phyloP scores from a whole-genome alignment of 2,797 vertebrate species.

The Molossus molossus region DNA sequence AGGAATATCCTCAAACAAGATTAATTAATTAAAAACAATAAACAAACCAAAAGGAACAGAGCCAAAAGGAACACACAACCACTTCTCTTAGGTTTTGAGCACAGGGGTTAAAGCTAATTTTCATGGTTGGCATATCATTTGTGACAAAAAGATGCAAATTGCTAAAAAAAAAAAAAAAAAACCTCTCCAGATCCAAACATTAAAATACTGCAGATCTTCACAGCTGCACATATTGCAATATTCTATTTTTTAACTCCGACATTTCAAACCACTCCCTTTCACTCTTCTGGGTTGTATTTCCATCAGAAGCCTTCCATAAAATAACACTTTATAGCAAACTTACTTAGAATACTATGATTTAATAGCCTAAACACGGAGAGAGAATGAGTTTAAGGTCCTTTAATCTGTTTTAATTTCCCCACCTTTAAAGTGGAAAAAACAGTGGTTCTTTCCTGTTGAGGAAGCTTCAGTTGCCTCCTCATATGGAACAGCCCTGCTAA shows the following conservation, averaged over 20 bases:
- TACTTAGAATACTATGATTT: slow-evolving; percentile 32
- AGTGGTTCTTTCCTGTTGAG: neutral
- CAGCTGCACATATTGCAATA: slow-evolving; percentile 72
- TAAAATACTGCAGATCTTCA: slow-evolving; percentile 48
- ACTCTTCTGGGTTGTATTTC: slow-evolving; percentile 65
- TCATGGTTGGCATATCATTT: neutral
- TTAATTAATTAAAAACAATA: too few species aligned
- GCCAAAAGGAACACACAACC: neutral
- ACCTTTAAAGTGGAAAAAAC: neutral
- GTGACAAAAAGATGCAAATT: slow-evolving; percentile 56
- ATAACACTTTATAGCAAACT: slow-evolving; percentile 66
- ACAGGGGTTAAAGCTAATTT: neutral
- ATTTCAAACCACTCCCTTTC: slow-evolving; percentile 79
- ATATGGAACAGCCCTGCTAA: neutral
- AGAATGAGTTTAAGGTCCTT: neutral
- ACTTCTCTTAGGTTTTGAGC: neutral
- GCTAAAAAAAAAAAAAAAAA: neutral
- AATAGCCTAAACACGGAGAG: slow-evolving; percentile 35
- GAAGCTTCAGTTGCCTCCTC: neutral
- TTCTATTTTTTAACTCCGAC: slow-evolving; percentile 80
- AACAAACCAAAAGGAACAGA: neutral
- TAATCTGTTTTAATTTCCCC: neutral
- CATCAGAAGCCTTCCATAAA: slow-evolving; percentile 59
- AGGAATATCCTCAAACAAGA: too few species aligned
- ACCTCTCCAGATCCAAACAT: slow-evolving; percentile 46